Percentiles rank a stretch among this genome's conserved stretches.
phyloP scores from a whole-genome alignment of 2,113 vertebrate genomes.

The Sphyrna mokarran region DNA sequence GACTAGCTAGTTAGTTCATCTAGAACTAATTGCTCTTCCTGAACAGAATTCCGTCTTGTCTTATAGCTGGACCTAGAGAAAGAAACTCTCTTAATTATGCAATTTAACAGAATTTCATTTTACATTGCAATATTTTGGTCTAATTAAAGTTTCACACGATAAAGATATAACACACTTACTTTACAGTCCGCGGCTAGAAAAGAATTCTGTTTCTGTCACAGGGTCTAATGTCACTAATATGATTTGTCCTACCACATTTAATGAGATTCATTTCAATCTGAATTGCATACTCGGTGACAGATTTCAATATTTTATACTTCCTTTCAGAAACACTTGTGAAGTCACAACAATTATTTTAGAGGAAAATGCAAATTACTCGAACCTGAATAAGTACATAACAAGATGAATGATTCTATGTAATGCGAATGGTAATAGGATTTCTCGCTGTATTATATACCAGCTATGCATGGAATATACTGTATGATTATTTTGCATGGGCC shows the following conservation, averaged over 20 bases:
- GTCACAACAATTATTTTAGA: conserved; percentile 33
- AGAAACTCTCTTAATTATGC: background rate
- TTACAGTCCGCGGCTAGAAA: background rate
- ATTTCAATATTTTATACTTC: conserved; percentile 30
- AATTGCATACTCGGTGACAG: background rate
- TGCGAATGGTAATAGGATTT: conserved; percentile 26
- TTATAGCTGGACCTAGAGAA: background rate
- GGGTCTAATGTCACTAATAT: conserved; percentile 17
- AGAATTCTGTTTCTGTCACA: background rate
- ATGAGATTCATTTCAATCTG: conserved; percentile 26
- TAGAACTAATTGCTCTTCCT: background rate
- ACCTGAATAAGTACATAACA: conserved; percentile 2
- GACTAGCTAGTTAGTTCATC: background rate
- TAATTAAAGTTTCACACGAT: conserved; percentile 19
- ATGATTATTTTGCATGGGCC: background rate
- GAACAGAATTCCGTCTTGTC: background rate
- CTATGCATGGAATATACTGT: background rate
- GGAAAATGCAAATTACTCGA: conserved; percentile 22
- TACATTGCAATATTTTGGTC: conserved; percentile 5
- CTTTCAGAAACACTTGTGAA: conserved; percentile 2
- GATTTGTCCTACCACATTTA: conserved; percentile 10
- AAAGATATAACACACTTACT: conserved; percentile 25
- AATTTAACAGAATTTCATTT: background rate
- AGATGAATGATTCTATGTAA: conserved; percentile 32
- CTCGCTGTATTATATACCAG: background rate